Evolutionary conservation across 2,888 invertebrate genomes (phyloP), one percentile per base, ranked within the genome.

Genomic region (Watsonalla binaria): DNA sequence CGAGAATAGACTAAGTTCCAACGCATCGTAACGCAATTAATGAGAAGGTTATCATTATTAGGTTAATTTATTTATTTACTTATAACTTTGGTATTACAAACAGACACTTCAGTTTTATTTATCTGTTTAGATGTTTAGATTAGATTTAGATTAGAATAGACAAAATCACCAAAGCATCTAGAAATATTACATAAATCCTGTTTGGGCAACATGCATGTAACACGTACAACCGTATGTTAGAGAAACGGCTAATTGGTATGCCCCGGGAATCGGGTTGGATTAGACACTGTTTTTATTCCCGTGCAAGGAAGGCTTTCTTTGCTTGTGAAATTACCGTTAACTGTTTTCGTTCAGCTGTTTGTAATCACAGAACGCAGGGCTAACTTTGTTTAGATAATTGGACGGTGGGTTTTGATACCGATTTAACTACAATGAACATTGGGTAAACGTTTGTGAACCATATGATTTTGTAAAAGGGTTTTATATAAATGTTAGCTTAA

Each of bases 191-290:
- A 8, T 5, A 42, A 42, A 42, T 6, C 9, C 42, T 42, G 11
- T 5, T 42, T 42, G 11, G 37, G 7, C 37, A 37, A 11, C 42
- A 11, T 42, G 11, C 11, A 7, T 11, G 11, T 5, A 11, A 42
- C 42, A 42, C 42, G 11, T 11, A 42, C 42, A 42, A 24, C 24
- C 42, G 42, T 42, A 42, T 11, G 42, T 42, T 11, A 49, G 37
- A 48, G 35, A 15, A 39, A 37, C 14, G 49, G 9, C 34, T 49
- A 49, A 49, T 49, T 49, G 49, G 49, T 37, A 49, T 49, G 49
- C 49, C 15, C 49, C 49, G 49, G 49, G 39, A 49, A 37, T 49
- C 49, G 49, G 37, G 49, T 49, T 37, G 15, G 49, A 49, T 49
- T 49, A 14, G 37, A 37, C 15, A 37, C 13, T 48, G 49, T 49